These are phyloP conservation scores for Eciton burchellii DNA, from an alignment of 1,140 invertebrate species.

Conservation along the genomic window DNA sequence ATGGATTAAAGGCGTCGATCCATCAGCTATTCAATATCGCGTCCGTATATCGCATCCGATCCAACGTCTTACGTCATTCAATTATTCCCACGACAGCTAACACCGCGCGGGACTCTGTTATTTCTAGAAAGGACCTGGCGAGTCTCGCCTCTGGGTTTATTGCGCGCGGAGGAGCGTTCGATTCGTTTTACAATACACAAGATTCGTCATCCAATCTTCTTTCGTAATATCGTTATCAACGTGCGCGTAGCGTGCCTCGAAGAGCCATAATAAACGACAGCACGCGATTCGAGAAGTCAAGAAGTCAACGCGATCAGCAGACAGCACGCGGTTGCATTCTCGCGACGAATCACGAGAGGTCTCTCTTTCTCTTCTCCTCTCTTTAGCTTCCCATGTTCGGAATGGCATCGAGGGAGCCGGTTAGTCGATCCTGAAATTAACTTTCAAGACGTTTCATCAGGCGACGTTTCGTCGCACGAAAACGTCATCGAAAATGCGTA, in stretches of 20 bases:
- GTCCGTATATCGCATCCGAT: too few species aligned
- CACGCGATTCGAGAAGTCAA: slow-evolving; percentile 62
- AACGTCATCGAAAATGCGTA: neutral
- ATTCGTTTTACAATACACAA: neutral
- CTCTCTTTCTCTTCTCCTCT: neutral
- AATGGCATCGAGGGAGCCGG: neutral
- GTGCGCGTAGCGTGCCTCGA: too few species aligned
- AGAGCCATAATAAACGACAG: slow-evolving; percentile 41
- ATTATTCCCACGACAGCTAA: too few species aligned
- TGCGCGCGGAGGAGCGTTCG: neutral
- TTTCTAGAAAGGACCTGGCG: too few species aligned
- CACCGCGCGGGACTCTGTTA: too few species aligned
- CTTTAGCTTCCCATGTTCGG: neutral
- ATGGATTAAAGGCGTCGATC: too few species aligned
- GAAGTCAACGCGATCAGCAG: slow-evolving; percentile 14
- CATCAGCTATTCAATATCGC: too few species aligned
- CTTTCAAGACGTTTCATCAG: neutral
- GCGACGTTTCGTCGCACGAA: neutral
- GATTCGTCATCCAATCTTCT: neutral
- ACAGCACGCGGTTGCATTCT: slow-evolving; percentile 21
- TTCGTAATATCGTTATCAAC: neutral
- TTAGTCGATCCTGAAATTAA: slow-evolving; percentile 6
- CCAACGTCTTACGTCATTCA: too few species aligned
- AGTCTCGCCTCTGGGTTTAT: too few species aligned
- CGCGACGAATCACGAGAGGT: neutral